phyloP scores from a whole-genome alignment of 2,797 vertebrate genomes.

The Arremon brunneinucha region DNA sequence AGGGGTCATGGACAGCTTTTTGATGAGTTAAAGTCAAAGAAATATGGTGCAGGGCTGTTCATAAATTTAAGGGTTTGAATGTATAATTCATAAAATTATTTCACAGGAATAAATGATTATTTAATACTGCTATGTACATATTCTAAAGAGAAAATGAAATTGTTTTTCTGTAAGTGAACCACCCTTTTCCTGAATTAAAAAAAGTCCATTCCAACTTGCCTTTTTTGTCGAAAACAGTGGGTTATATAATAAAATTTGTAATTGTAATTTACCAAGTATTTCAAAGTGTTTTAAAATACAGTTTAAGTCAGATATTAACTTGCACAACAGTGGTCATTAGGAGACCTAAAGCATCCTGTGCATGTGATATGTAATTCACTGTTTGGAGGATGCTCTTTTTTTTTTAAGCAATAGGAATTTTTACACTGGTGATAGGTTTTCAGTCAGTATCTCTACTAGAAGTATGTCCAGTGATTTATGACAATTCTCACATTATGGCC shows the following conservation, averaged over 20 bases:
- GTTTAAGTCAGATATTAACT: neutral
- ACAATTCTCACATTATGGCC: neutral
- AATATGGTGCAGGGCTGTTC: neutral
- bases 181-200: neutral
- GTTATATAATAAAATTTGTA: neutral
- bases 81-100: neutral
- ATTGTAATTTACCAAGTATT: neutral
- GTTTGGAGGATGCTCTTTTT: neutral
- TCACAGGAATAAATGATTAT: neutral
- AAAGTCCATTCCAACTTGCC: neutral
- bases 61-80: neutral
- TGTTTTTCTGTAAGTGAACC: neutral
- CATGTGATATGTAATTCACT: neutral
- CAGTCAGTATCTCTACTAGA: neutral
- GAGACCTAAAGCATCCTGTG: neutral
- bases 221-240: neutral
- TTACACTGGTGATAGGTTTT: neutral
- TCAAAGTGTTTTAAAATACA: neutral
- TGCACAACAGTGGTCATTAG: neutral
- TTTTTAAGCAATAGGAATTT: neutral
- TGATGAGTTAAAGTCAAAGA: neutral
- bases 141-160: neutral
- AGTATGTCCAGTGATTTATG: neutral
- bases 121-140: neutral
- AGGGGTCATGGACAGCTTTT: neutral